Evolutionary conservation across 2,888 invertebrate genomes (phyloP).

Genomic region (Andrena fulva): DNA sequence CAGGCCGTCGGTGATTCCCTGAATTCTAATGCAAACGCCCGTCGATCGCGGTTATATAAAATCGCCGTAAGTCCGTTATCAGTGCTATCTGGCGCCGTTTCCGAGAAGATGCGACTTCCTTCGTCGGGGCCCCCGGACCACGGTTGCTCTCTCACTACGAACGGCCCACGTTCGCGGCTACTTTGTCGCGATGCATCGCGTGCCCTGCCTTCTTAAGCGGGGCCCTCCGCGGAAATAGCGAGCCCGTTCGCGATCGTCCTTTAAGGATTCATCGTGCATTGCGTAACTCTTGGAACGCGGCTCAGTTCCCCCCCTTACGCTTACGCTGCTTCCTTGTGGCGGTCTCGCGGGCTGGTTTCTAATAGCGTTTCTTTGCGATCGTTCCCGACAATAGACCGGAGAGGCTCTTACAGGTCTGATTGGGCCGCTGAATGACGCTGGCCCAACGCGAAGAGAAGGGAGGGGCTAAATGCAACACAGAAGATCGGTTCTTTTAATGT

Average conservation of each 20-base stretch:
- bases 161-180: conserved; percentile 55
- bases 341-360: no score
- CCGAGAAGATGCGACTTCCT: conserved; percentile 67
- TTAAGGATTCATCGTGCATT: conserved; percentile 59
- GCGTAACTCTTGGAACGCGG: conserved; percentile 56
- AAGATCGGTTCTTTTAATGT: conserved; percentile 69
- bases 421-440: no score
- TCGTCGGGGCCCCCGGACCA: conserved; percentile 44
- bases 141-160: conserved; percentile 57
- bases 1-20: conserved; percentile 29
- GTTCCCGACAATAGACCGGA: no score
- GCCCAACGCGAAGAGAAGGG: no score
- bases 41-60: conserved; percentile 51
- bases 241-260: conserved; percentile 41
- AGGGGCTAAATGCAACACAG: not conserved
- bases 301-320: conserved; percentile 35
- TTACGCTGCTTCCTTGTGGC: not conserved
- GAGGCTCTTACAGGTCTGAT: no score
- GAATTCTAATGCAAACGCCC: conserved; percentile 56
- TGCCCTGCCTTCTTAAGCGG: conserved; percentile 53
- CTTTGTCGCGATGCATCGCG: conserved; percentile 61
- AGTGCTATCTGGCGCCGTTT: conserved; percentile 55
- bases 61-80: conserved; percentile 60
- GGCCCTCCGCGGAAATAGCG: conserved; percentile 52
- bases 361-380: no score